Percentiles rank a stretch among this genome's conserved stretches.
Conservation (phyloP, 2,888 invertebrate genomes). For the Microplitis manilae region DNA sequence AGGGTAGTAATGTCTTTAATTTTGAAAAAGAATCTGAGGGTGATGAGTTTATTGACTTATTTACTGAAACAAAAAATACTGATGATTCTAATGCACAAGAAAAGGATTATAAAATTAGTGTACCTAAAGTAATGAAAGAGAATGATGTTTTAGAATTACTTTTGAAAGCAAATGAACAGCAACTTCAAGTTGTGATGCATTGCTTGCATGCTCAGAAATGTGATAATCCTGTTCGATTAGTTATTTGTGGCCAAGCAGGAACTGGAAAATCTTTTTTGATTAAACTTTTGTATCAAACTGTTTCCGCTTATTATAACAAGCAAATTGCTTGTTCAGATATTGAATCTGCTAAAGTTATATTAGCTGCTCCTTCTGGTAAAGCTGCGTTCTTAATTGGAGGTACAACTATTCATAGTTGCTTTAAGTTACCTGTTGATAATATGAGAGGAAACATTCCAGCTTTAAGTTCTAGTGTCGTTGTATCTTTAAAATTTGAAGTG, state of each 20-base stretch:
- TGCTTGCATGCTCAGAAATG: constrained; percentile 10
- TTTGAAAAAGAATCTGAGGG: not conserved
- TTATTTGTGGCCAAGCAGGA: constrained; percentile 1
- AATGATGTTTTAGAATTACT: constrained; percentile 3
- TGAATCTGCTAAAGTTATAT: too few species aligned
- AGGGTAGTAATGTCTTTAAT: not conserved
- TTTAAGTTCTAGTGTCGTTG: too few species aligned
- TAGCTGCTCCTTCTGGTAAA: too few species aligned
- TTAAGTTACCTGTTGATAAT: too few species aligned
- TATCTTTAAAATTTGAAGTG: too few species aligned
- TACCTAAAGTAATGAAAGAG: constrained; percentile 5
- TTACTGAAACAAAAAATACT: not conserved
- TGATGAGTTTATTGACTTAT: constrained; percentile 3
- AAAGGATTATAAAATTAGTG: constrained; percentile 7
- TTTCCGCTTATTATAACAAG: too few species aligned
- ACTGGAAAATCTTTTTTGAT: too few species aligned
- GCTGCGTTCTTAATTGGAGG: too few species aligned
- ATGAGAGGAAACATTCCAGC: too few species aligned
- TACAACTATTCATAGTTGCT: too few species aligned
- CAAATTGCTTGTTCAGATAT: too few species aligned
- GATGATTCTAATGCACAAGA: not conserved
- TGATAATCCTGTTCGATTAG: constrained; percentile 3
- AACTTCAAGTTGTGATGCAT: not conserved
- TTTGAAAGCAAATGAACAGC: not conserved
- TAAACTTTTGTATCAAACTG: too few species aligned